Base-by-base conservation (phyloP, 2,888 invertebrate genomes). In the Phalera bucephala region DNA sequence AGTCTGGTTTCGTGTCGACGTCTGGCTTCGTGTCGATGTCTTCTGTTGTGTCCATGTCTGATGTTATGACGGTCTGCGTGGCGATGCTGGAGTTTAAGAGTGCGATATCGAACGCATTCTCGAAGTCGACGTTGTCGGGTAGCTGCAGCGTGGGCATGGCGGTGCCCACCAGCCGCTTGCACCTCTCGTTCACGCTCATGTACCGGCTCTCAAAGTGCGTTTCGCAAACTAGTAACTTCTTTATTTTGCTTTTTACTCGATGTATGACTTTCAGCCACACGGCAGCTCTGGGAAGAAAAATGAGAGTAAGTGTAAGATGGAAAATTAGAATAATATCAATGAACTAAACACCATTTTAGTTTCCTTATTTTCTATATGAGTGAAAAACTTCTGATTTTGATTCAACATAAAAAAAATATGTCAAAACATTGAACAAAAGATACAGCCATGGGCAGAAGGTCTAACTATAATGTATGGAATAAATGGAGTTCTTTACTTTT, bases 111-210 rank as follows among this genome's bases (percentile, higher is more conserved):
- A 28, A 13, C 14, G 17, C 12, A n/a, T 19, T 28, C 4, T 33
- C 9, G 10, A 34, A 41, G 4, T 11, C 12, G 5, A 36, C 14
- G 13, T 14, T 21, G 21, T 39, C 17, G 1, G 57, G 55, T 4
- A 67, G 33, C 20, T 32, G 39, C 10, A 53, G 41, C 1, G 57
- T 54, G 7, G 68, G 68, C 5, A 57, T 17, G 2, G 57, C 64
- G 8, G 37, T 33, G 28, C 36, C 46, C 26, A 42, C 34, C 2
- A 68, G 41, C 2, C 52, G 47, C 23, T 41, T 53, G 17, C 49
- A 37, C 4, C 15, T n/a, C 6, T 33, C 38, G 19, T 31, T 34
- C 2, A 22, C 2, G 13, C 38, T 31, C 5, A 59, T 40, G 11
- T 37, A 40, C n/a, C 33, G 29, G 0, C 25, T 13, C 4, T 49